A percentile compares a stretch with the other conserved stretches of the same genome.
These are phyloP conservation scores for Teleopsis dalmanni DNA, from an alignment of 1,140 invertebrate genomes.

Conservation along the genomic window DNA sequence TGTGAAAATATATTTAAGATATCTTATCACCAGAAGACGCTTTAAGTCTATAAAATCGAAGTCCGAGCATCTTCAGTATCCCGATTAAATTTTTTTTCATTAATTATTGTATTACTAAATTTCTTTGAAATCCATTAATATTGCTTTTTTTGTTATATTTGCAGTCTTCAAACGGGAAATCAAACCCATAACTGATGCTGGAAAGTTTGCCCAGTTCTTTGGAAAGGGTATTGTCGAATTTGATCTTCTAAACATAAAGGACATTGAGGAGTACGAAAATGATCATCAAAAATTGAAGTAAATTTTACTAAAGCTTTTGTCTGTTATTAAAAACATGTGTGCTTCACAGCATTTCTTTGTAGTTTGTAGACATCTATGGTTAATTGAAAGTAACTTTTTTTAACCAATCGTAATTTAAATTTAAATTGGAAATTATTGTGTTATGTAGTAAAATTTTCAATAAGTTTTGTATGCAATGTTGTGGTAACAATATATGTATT, in stretches of 20 bases:
- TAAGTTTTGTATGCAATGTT: background rate
- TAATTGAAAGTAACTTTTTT: too few species aligned
- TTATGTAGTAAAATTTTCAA: too few species aligned
- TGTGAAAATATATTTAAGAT: too few species aligned
- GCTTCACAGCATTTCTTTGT: too few species aligned
- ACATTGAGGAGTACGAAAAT: slow-evolving; percentile 33
- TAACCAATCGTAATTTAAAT: too few species aligned
- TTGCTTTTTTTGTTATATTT: slow-evolving; percentile 27
- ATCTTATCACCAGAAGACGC: too few species aligned
- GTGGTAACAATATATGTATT: background rate
- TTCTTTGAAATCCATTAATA: background rate
- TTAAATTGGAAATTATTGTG: too few species aligned
- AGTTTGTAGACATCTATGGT: too few species aligned
- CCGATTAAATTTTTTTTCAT: slow-evolving; percentile 17
- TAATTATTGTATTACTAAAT: background rate
- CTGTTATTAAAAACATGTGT: background rate
- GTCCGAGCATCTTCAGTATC: too few species aligned
- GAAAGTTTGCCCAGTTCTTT: slow-evolving; percentile 66
- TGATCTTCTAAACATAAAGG: slow-evolving; percentile 60
- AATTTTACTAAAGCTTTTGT: background rate
- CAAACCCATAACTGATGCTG: slow-evolving; percentile 44
- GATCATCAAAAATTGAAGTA: slow-evolving; percentile 6
- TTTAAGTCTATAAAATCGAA: too few species aligned
- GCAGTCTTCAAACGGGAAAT: slow-evolving; percentile 65
- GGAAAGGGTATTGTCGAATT: slow-evolving; percentile 65